phyloP scores from a whole-genome alignment of 2,797 vertebrate genomes.

The Pipistrellus nathusii region DNA sequence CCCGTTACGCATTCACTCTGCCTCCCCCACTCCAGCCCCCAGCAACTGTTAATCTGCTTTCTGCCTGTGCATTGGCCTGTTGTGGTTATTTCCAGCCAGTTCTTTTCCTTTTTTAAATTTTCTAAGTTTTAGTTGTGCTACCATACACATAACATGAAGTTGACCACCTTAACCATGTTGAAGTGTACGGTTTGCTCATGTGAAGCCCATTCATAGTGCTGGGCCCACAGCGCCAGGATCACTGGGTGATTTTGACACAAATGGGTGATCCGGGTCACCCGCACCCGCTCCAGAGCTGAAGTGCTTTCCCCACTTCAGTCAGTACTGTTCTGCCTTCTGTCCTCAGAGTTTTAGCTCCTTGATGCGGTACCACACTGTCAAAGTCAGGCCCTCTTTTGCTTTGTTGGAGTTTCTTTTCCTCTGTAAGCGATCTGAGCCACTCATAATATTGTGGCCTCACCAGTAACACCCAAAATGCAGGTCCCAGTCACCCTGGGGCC shows the following conservation, averaged over 20 bases:
- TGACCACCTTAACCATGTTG: rapidly evolving
- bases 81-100: neutral
- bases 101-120: neutral
- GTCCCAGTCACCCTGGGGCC: rapidly evolving
- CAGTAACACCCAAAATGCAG: neutral
- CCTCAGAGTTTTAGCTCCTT: rapidly evolving
- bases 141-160: neutral
- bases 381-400: neutral
- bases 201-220: rapidly evolving
- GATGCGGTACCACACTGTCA: neutral
- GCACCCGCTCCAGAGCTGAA: rapidly evolving
- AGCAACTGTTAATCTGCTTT: neutral
- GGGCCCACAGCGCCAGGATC: rapidly evolving
- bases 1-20: rapidly evolving
- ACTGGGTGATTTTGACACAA: rapidly evolving
- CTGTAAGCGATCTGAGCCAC: neutral
- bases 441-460: neutral
- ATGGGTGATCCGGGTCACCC: rapidly evolving
- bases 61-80: neutral
- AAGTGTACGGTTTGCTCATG: rapidly evolving
- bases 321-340: rapidly evolving
- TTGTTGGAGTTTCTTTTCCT: neutral
- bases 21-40: too few species aligned
- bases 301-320: rapidly evolving
- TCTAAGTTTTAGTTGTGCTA: neutral